Conservation (phyloP, 2,888 invertebrate genomes). For the Drosophila buzzatii region DNA sequence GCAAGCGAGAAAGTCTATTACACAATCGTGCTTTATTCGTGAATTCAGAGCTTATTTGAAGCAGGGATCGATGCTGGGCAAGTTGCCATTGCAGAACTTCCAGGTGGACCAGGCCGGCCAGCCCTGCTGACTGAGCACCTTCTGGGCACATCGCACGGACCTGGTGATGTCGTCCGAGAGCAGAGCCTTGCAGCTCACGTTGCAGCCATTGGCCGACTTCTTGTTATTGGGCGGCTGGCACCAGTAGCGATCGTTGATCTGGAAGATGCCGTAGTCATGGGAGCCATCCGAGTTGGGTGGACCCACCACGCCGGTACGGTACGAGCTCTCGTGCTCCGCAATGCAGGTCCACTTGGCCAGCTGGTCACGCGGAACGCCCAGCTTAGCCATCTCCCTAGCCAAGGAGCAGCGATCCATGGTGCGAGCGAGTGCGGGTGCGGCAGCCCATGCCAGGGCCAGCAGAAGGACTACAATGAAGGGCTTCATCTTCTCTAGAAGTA, state of each 20-base stretch:
- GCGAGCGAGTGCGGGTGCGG: constrained; percentile 49
- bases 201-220: constrained; percentile 70
- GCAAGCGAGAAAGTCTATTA: constrained; percentile 47
- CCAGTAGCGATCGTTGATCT: constrained; percentile 82
- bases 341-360: constrained; percentile 77
- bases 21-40: constrained; percentile 28
- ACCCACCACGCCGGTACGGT: constrained; percentile 85
- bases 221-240: constrained; percentile 62
- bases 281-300: constrained; percentile 85
- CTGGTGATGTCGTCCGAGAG: constrained; percentile 67
- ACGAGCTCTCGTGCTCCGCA: constrained; percentile 72
- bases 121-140: constrained; percentile 67
- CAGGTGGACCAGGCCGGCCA: constrained; percentile 79
- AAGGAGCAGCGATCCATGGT: constrained; percentile 71
- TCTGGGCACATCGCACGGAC: constrained; percentile 69
- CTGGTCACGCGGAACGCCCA: constrained; percentile 70
- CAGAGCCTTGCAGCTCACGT: constrained; percentile 61
- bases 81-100: constrained; percentile 60
- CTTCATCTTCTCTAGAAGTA: constrained; percentile 35
- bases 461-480: constrained; percentile 22
- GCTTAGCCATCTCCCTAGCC: constrained; percentile 71
- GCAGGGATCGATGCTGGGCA: constrained; percentile 64
- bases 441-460: constrained; percentile 46
- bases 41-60: constrained; percentile 37
- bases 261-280: constrained; percentile 83